Evolutionary conservation across 1,140 invertebrate genomes (phyloP), one percentile per base, ranked within the genome.

Genomic region (Apocrypta bakeri): DNA sequence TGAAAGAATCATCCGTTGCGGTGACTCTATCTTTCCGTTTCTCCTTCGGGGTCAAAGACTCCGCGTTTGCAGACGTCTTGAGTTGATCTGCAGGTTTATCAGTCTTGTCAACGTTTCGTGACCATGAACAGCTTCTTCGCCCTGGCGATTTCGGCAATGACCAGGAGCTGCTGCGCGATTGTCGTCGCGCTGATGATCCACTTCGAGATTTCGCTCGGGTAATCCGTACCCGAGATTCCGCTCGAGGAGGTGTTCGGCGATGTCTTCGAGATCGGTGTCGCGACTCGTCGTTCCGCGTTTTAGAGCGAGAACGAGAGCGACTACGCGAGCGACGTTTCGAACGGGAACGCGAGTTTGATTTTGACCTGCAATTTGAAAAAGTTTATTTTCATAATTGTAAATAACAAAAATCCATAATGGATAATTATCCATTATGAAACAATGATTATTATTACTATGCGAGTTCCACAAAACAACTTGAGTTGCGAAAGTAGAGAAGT

Each of bases 161-260:
- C 90, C 91, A 92, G 0, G 89, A 90, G 78, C 90, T 90, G 40
- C 91, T 92, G 24, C 89, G 87, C 2, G 90, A 91, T 61, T 84
- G 85, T 7, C 86, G 86, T 75, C 79, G 87, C 0, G 24, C 7
- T 7, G 24, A 7, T 2, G 87, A 86, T 0, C 21, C 33, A 0
- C 82, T 86, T 7, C 88, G 85, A 25, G 89, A 90, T 48, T 84
- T 89, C 0, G 89, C 90, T 11, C 89, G 83, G 0, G 90, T 90
- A 0, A 90, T 64, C 29, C 85, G 88, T 0, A 90, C 87, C 29
- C 83, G 84, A 0, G 88, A 89, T 9, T 74, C 6, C 0, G 80
- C 84, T 77, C 85, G 83, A 2, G 64, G 73, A 3, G 84, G 81
- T 12, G 84, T 88, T 2, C 83, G 83, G 4, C 27, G 61, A 8